A percentile compares a stretch with the other conserved stretches of the same genome.
Evolutionary conservation across 2,888 invertebrate species (phyloP).

Genomic region (Drosophila dives): DNA sequence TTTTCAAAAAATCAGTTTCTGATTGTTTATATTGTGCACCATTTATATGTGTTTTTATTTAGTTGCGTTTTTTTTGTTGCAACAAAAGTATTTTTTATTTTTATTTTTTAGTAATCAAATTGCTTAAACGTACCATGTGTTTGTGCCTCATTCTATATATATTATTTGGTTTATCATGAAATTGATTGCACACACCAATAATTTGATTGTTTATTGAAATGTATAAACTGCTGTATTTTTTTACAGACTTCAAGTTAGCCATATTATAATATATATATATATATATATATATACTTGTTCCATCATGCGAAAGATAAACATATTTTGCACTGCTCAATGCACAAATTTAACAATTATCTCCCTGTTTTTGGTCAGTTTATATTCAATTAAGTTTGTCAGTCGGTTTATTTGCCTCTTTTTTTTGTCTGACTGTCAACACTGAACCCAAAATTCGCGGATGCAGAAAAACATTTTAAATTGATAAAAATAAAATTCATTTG

Average conservation of each 20-base stretch:
- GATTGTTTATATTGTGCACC: constrained; percentile 13
- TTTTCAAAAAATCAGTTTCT: constrained; percentile 4
- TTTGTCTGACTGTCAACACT: constrained; percentile 2
- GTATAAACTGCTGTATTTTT: background rate
- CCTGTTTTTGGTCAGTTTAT: constrained; percentile 40
- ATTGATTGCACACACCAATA: background rate
- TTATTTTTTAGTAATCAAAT: constrained; percentile 52
- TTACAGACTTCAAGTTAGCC: background rate
- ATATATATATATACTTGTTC: too few relatives aligned
- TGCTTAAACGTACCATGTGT: constrained; percentile 37
- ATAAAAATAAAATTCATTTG: constrained; percentile 38
- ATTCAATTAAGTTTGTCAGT: constrained; percentile 48
- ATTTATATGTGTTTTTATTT: constrained; percentile 34
- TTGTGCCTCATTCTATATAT: background rate
- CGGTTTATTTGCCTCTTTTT: constrained; percentile 33
- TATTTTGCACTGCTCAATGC: constrained; percentile 29
- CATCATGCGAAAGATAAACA: constrained; percentile 15
- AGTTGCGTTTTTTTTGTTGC: background rate
- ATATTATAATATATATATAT: too few relatives aligned
- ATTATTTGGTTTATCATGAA: background rate
- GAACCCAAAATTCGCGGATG: background rate
- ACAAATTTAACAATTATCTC: constrained; percentile 56
- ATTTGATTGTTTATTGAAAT: background rate
- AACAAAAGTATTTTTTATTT: constrained; percentile 5
- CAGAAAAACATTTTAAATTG: constrained; percentile 12